phyloP scores from a whole-genome alignment of 2,797 vertebrate species.

The Pagetopsis macropterus region DNA sequence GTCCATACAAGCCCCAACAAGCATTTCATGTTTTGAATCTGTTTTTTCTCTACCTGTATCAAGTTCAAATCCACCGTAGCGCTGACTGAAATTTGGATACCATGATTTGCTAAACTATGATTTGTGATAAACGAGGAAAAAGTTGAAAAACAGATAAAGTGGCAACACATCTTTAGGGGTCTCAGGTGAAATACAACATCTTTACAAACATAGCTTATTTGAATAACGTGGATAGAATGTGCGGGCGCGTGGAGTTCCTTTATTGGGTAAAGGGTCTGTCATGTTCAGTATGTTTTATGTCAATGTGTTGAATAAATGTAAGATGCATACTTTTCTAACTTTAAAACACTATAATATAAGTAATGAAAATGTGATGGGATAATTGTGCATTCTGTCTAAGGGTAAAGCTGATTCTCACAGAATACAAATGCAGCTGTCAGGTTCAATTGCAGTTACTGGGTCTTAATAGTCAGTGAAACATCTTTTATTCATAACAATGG shows the following conservation, averaged over 20 bases:
- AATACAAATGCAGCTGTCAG: constrained; percentile 42
- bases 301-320: not conserved
- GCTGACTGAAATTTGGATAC: no score
- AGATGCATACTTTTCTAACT: not conserved
- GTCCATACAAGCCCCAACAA: not conserved
- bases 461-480: constrained; percentile 48
- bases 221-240: no score
- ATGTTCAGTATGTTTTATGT: not conserved
- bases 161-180: not conserved
- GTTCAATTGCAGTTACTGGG: constrained; percentile 31
- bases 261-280: no score
- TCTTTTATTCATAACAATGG: constrained; percentile 53
- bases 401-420: constrained; percentile 23
- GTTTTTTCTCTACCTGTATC: not conserved
- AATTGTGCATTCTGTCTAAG: constrained; percentile 3
- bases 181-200: not conserved
- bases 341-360: not conserved
- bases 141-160: not conserved
- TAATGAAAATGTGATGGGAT: not conserved
- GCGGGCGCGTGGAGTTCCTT: no score
- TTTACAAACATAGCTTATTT: not conserved
- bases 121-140: not conserved
- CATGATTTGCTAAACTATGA: not conserved
- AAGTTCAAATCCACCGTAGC: not conserved
- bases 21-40: constrained; percentile 13